phyloP scores from a whole-genome alignment of 2,797 vertebrate genomes.

The Oreonectes daqikongensis region DNA sequence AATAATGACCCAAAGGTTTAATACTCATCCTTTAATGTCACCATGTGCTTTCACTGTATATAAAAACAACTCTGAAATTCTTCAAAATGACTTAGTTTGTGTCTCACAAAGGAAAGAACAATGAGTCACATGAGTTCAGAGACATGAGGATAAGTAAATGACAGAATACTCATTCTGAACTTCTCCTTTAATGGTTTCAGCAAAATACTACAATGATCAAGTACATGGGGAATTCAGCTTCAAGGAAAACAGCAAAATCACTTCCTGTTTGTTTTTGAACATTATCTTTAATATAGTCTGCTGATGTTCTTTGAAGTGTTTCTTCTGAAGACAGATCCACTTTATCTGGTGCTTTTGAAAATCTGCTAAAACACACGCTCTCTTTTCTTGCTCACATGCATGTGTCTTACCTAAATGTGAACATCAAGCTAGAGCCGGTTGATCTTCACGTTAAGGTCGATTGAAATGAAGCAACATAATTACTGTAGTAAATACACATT shows the following conservation, averaged over 20 bases:
- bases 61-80: too few relatives aligned
- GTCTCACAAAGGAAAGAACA: too few relatives aligned
- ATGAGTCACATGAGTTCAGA: background rate
- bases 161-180: background rate
- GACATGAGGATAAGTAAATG: background rate
- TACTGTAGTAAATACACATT: too few relatives aligned
- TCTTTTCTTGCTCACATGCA: background rate
- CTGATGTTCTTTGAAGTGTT: constrained; percentile 51
- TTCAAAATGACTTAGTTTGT: too few relatives aligned
- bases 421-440: constrained; percentile 3
- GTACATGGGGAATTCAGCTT: constrained; percentile 26
- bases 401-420: constrained; percentile 15
- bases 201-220: background rate
- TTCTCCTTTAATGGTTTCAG: constrained; percentile 18
- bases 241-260: constrained; percentile 45
- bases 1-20: too few relatives aligned
- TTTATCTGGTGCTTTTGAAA: constrained; percentile 48
- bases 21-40: too few relatives aligned
- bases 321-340: constrained; percentile 43
- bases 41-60: background rate
- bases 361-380: constrained; percentile 30
- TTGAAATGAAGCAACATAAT: too few relatives aligned
- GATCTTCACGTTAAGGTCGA: too few relatives aligned
- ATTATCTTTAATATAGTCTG: constrained; percentile 51
- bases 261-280: constrained; percentile 36